A percentile compares a stretch with the other conserved stretches of the same genome.
These are phyloP conservation scores for Leptodactylus fuscus DNA, from an alignment of 2,113 vertebrate genomes.

Conservation along the genomic window DNA sequence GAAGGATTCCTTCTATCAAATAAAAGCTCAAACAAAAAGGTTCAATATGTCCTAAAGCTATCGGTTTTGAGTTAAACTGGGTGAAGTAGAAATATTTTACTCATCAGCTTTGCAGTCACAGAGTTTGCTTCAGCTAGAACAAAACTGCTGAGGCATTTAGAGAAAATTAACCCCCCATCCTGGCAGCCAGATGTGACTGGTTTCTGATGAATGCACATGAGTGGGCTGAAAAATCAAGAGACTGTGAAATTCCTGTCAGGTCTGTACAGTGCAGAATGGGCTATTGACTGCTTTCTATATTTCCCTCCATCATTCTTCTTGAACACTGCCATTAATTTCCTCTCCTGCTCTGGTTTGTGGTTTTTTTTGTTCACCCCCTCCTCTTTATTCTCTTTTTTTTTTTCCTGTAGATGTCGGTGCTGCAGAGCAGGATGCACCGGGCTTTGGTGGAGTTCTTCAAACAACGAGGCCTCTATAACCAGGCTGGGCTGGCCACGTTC, in stretches of 20 bases:
- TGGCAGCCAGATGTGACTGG: conserved; percentile 99
- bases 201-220: conserved; percentile 99
- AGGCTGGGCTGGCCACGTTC: conserved; percentile 85
- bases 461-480: conserved; percentile 81
- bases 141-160: conserved; percentile 99
- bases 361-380: conserved; percentile 74
- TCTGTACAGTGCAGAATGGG: conserved; percentile 96
- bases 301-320: conserved; percentile 99
- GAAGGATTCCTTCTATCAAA: conserved; percentile 88
- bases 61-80: conserved; percentile 99
- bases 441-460: conserved; percentile 79
- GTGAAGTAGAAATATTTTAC: conserved; percentile 99
- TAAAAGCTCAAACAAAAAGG: conserved; percentile 70
- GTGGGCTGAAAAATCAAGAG: conserved; percentile 98
- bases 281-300: conserved; percentile 99
- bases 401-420: conserved; percentile 81
- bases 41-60: conserved; percentile 98
- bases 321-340: conserved; percentile 99
- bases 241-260: conserved; percentile 99
- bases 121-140: conserved; percentile 99
- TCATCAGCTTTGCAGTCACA: conserved; percentile 99
- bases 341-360: conserved; percentile 90
- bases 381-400: conserved; percentile 65
- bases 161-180: conserved; percentile 99
- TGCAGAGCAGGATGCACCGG: conserved; percentile 82